phyloP scores from a whole-genome alignment of 2,113 vertebrate genomes.

The Chlamydotis undulata region DNA sequence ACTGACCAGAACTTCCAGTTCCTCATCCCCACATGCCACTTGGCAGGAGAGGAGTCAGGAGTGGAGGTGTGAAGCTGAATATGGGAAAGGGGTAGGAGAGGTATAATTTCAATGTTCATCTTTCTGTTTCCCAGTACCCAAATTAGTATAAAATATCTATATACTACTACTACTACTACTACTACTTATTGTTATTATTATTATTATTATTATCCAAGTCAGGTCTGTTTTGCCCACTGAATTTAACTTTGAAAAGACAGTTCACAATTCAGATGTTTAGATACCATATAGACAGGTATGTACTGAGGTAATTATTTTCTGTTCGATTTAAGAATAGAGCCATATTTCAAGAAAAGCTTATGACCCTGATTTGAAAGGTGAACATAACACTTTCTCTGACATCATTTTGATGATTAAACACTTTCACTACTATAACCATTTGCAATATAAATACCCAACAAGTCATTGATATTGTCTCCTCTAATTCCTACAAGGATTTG shows the following conservation, averaged over 20 bases:
- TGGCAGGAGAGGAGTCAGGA: neutral
- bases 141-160: neutral
- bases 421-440: neutral
- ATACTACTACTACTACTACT: no score
- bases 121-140: neutral
- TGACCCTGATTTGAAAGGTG: neutral
- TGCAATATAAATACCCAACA: neutral
- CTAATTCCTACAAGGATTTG: neutral
- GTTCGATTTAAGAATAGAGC: neutral
- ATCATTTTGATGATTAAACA: neutral
- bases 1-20: neutral
- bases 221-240: neutral
- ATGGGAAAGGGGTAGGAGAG: neutral
- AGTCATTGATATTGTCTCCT: neutral
- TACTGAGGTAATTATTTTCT: neutral
- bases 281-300: neutral
- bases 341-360: neutral
- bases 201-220: neutral
- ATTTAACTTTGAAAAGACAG: neutral
- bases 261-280: neutral
- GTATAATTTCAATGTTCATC: neutral
- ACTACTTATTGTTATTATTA: neutral
- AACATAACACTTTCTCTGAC: neutral
- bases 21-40: rapidly evolving
- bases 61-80: neutral